phyloP scores from a whole-genome alignment of 2,888 invertebrate species.

The Pachycephus smyrnensis region DNA sequence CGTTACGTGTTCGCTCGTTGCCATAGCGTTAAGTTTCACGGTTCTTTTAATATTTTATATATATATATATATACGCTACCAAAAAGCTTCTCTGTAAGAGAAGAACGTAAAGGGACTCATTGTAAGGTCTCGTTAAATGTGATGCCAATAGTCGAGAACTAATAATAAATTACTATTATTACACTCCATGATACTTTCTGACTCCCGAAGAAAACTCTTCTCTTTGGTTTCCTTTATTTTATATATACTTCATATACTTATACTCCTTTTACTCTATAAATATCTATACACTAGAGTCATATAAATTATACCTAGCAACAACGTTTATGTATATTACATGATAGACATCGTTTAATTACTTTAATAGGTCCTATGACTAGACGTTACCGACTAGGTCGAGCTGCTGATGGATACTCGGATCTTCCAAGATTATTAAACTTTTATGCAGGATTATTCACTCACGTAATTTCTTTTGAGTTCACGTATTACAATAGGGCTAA shows the following conservation, averaged over 20 bases:
- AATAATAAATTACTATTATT: background rate
- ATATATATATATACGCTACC: background rate
- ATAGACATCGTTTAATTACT: background rate
- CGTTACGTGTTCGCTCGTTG: background rate
- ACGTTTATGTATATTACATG: background rate
- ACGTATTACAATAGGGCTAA: background rate
- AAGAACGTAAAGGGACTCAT: background rate
- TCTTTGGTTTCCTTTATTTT: background rate
- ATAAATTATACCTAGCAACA: slow-evolving; percentile 1
- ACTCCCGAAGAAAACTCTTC: background rate
- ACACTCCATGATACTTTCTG: background rate
- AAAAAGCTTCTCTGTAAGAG: background rate
- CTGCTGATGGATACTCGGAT: background rate
- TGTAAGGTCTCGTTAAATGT: background rate
- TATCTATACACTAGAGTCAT: background rate
- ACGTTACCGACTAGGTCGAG: background rate
- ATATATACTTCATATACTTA: background rate
- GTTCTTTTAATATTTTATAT: background rate
- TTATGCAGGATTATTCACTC: background rate
- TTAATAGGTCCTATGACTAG: background rate
- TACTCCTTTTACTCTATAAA: background rate
- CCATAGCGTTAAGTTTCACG: background rate
- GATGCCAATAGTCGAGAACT: background rate
- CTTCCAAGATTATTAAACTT: background rate
- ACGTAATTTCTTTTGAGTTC: background rate